Percentiles rank a stretch among this genome's conserved stretches.
These are phyloP conservation scores for Murina feae DNA, from an alignment of 2,113 vertebrate genomes.

Conservation along the genomic window DNA sequence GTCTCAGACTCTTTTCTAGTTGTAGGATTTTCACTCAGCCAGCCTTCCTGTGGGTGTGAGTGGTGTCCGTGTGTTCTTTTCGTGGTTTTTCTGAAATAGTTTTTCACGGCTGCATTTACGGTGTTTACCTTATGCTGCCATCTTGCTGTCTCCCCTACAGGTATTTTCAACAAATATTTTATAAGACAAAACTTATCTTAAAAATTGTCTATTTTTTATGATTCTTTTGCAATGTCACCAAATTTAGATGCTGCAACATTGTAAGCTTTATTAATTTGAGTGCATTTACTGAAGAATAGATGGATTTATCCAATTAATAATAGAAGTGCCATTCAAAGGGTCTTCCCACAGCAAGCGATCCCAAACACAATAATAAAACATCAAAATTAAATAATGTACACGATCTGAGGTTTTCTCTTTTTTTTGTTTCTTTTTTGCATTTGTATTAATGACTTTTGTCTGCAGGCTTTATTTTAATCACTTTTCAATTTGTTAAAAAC, in stretches of 20 bases:
- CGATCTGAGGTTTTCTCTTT: neutral
- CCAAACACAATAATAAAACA: neutral
- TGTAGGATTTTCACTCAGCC: no score
- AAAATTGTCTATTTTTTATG: neutral
- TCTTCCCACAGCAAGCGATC: neutral
- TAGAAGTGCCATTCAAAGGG: neutral
- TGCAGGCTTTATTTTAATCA: neutral
- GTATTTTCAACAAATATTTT: neutral
- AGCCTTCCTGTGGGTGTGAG: no score
- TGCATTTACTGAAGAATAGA: neutral
- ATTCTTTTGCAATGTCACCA: constrained; percentile 4
- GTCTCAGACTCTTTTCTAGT: no score
- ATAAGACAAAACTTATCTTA: neutral
- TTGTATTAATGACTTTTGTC: constrained; percentile 10
- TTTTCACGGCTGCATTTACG: no score
- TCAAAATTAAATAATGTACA: neutral
- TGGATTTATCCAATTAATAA: neutral
- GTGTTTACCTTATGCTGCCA: no score
- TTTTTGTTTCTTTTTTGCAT: neutral
- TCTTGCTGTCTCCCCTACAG: no score
- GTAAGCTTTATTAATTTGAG: neutral
- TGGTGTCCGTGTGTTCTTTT: no score
- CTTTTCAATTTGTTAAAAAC: neutral
- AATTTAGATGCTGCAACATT: neutral
- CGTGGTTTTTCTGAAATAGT: no score